Evolutionary conservation across 2,113 vertebrate genomes (phyloP), one percentile per base, ranked within the genome.

Genomic region (Chascanopsetta lugubris): DNA sequence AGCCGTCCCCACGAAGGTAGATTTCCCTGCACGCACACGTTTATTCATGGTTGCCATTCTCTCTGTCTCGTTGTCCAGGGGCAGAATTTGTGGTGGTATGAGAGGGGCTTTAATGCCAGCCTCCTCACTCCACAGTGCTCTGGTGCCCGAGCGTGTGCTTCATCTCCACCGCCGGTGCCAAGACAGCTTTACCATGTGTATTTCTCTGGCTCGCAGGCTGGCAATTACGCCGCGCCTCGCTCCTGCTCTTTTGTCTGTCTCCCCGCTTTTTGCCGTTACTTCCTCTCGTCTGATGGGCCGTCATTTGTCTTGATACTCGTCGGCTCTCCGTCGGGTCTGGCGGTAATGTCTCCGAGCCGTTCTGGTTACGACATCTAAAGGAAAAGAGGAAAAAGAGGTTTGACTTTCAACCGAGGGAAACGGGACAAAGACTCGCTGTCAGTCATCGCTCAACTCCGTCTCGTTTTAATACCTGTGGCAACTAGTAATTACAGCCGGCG

Each of bases 31-130:
- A 24, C 21, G 8, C 47, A 26, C 48, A 21, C 38, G 43, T 75
- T 75, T 81, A 68, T 85, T 87, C 80, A 79, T 66, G 58, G 57
- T 62, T 63, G 47, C 50, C 54, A 57, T 80, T 88, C 77, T 49
- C 32, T 72, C 61, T 69, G 55, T 60, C 49, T 56, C 38, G 46
- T 72, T 87, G 69, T 81, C 64, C 46, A 20, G 25, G 48, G 74
- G 53, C 73, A 71, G 65, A 53, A 74, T 86, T 74, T 87, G 80
- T 77, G 62, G 53, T 56, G 58, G 56, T 60, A 74, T 66, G 66
- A 53, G 49, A 45, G 69, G 53, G 49, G 58, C 54, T 83, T 80
- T 79, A 80, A 82, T 72, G 58, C 34, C 64, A 49, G 58, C 71
- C 61, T 82, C 61, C 65, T 66, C 54, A 55, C 26, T 61, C 38